Evolutionary conservation across 2,797 vertebrate species (phyloP), one percentile per base, ranked within the genome.

Genomic region (Sylvilagus floridanus): DNA sequence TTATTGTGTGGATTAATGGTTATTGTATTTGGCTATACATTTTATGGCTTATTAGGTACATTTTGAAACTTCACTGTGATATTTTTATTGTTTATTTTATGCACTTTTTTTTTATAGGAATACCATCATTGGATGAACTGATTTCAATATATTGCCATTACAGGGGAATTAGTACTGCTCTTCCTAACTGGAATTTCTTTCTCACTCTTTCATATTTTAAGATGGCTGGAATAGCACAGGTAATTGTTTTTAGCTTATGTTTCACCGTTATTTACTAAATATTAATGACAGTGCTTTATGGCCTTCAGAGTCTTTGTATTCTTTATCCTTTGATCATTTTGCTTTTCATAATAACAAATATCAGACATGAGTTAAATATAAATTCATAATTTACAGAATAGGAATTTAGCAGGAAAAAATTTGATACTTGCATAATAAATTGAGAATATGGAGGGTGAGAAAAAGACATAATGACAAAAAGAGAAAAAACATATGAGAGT

Each of bases 121-220:
- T 98, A 62, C 99, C 99, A 89, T 94, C 98, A 52, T 96, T 98
- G 96, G 98, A 97, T 79, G 99, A 99, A 71, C 95, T 99, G 90
- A 95, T 98, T 92, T 98, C 98, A 68, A 96, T 99, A 96, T 99
- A 99, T 97, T 99, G 98, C 93, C 98, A 17, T 35, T 98, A 98
- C 94, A 98, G 98, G 26, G 96, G 96, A 88, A 98, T 99, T 93
- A 96, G 97, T 28, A 79, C 97, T 66, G 0, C 96, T 97, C 88
- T 99, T 83, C 96, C 98, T 19, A 96, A 98, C 83, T 97, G 99
- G 77, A 99, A 99, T 97, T 99, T 99, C 97, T 99, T 99, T 94
- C 93, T 99, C 96, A 99, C 99, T n/a, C 97, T 99, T 90, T 98
- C 99, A 0, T 96, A 97, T 93, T 99, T 99, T 97, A 99, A 99